A percentile compares a stretch with the other conserved stretches of the same genome.
phyloP scores from a whole-genome alignment of 2,797 vertebrate genomes.

The Rhyacichthys aspro region DNA sequence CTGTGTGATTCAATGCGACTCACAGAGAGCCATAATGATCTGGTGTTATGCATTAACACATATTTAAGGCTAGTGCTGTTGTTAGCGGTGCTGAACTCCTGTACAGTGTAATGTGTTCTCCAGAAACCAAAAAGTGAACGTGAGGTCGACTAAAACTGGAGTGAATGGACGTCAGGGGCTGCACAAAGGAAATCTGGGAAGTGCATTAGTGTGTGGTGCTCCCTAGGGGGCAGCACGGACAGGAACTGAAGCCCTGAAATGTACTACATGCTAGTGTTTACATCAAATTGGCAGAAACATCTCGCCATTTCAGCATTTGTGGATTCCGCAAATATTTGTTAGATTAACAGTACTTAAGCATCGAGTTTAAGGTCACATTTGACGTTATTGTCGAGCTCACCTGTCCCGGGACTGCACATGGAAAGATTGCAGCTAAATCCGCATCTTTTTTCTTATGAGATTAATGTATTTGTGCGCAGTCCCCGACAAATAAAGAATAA shows the following conservation, averaged over 20 bases:
- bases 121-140: constrained; percentile 5
- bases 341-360: too few species aligned
- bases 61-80: neutral
- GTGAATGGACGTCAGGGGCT: constrained; percentile 14
- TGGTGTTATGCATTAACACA: neutral
- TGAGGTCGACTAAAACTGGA: constrained; percentile 11
- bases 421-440: too few species aligned
- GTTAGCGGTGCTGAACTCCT: too few species aligned
- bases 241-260: constrained; percentile 19
- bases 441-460: too few species aligned
- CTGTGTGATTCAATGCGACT: neutral
- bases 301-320: too few species aligned
- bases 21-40: neutral
- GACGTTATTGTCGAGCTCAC: too few species aligned
- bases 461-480: too few species aligned
- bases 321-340: too few species aligned
- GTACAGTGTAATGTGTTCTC: constrained; percentile 1
- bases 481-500: too few species aligned
- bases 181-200: constrained; percentile 25
- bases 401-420: too few species aligned
- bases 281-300: constrained; percentile 1
- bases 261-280: neutral
- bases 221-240: constrained; percentile 28
- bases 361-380: too few species aligned
- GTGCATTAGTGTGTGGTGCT: constrained; percentile 19